Evolutionary conservation across 2,113 vertebrate species (phyloP), one percentile per base, ranked within the genome.

Genomic region (Platysternon megacephalum): DNA sequence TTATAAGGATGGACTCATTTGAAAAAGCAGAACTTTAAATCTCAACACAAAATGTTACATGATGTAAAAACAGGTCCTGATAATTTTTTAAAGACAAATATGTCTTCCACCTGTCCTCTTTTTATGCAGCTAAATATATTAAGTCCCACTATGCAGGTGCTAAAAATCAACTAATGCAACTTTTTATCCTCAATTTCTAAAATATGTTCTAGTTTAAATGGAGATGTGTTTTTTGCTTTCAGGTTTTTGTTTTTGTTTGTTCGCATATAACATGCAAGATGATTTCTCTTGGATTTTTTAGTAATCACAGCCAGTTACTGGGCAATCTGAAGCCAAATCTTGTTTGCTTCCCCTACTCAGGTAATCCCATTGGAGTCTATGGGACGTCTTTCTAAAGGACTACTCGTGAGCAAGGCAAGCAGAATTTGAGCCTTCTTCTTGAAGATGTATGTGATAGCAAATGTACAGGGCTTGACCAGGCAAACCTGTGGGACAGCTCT

Each of bases 121-220:
- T 44, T 28, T 28, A 14, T n/a, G 0, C 6, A 86, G 8, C 49
- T 82, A 49, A 76, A n/a, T 0, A 0, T 35, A 51, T 14, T 76
- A 26, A 44, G 42, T 58, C 56, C 28, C 81, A 72, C 65, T 8
- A 8, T 16, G 61, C 52, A 76, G 56, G 61, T 19, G 12, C 51
- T 58, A 28, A 58, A 72, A 44, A 21, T 10, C 4, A 3, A 44
- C 84, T 44, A 35, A 44, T 7, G 2, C 2, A 58, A 58, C 44
- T 11, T 61, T 10, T 61, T 82, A 52, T 28, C 24, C 39, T 76
- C 21, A 76, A 26, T 76, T 74, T 22, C 72, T 74, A 28, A 2
- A 44, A 11, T 26, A 22, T 26, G 13, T 42, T 35, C n/a, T 35
- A 65, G 32, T 65, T 55, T 56, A 49, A 14, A 35, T 11, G 44